phyloP scores from a whole-genome alignment of 1,140 invertebrate genomes.

The Mamestra configurata region DNA sequence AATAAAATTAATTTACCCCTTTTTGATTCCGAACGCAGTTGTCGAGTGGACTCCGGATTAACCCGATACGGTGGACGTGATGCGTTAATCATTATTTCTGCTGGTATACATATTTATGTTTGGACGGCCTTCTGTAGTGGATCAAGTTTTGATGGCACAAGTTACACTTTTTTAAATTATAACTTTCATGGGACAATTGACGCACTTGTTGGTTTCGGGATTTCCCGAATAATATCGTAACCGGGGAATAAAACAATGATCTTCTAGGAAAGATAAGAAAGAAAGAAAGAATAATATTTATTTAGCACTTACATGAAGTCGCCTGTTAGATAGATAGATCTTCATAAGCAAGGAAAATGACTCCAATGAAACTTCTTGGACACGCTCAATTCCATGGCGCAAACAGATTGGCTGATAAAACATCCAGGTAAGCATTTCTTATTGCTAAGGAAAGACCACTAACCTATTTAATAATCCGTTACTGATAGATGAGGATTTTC shows the following conservation, averaged over 20 bases:
- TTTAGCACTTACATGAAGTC: too few species aligned
- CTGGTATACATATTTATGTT: not conserved
- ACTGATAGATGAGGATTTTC: too few species aligned
- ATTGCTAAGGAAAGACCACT: too few species aligned
- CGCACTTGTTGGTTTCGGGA: too few species aligned
- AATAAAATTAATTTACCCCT: conserved; percentile 49
- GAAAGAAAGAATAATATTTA: too few species aligned
- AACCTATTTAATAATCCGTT: too few species aligned
- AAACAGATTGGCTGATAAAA: conserved; percentile 38
- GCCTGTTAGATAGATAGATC: too few species aligned
- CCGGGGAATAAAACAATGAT: too few species aligned
- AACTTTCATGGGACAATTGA: too few species aligned
- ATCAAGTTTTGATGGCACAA: not conserved
- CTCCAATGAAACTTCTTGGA: conserved; percentile 15
- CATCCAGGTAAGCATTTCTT: conserved; percentile 36
- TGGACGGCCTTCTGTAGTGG: not conserved
- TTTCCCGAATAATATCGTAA: too few species aligned
- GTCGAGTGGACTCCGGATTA: conserved; percentile 22
- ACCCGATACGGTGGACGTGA: conserved; percentile 1
- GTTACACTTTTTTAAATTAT: too few species aligned
- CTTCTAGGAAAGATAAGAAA: too few species aligned
- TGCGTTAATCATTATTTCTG: conserved; percentile 3
- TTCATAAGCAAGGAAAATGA: not conserved
- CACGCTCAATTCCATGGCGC: conserved; percentile 55
- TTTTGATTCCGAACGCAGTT: conserved; percentile 31